These are phyloP conservation scores for Pandemis cinnamomeana DNA, from an alignment of 2,888 invertebrate species.

Conservation along the genomic window DNA sequence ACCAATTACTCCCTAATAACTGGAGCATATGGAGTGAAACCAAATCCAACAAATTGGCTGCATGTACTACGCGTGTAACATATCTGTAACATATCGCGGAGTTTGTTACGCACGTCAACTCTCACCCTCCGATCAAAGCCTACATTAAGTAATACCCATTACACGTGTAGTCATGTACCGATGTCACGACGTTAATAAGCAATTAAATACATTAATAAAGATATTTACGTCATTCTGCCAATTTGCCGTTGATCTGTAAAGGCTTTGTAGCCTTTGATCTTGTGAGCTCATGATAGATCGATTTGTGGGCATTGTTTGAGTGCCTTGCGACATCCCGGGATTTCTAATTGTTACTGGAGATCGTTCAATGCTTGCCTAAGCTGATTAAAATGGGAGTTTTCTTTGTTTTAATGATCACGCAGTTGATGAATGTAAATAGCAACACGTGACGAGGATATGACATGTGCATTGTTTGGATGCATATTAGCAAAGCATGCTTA, in stretches of 20 bases:
- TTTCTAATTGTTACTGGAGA: conserved; percentile 42
- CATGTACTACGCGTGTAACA: conserved; percentile 42
- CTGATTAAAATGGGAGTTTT: background rate
- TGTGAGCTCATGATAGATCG: conserved; percentile 59
- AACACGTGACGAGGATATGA: background rate
- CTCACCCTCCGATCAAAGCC: conserved; percentile 66
- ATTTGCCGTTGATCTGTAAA: conserved; percentile 70
- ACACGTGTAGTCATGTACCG: conserved; percentile 70
- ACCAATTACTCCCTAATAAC: no score
- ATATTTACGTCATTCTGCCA: conserved; percentile 74
- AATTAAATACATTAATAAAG: conserved; percentile 82
- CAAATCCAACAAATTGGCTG: conserved; percentile 40
- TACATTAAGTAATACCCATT: conserved; percentile 69
- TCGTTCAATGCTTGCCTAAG: conserved; percentile 59
- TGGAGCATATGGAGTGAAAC: background rate
- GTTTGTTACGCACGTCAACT: conserved; percentile 48
- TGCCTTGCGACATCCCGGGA: conserved; percentile 61
- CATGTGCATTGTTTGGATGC: background rate
- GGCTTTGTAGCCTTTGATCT: conserved; percentile 71
- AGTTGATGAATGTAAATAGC: background rate
- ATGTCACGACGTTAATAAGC: conserved; percentile 75
- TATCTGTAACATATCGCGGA: conserved; percentile 45
- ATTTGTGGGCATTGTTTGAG: conserved; percentile 75
- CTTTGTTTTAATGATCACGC: background rate
- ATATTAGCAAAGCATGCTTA: background rate